phyloP scores from a whole-genome alignment of 1,140 invertebrate genomes.

The Brachionus asplanchnoidis region DNA sequence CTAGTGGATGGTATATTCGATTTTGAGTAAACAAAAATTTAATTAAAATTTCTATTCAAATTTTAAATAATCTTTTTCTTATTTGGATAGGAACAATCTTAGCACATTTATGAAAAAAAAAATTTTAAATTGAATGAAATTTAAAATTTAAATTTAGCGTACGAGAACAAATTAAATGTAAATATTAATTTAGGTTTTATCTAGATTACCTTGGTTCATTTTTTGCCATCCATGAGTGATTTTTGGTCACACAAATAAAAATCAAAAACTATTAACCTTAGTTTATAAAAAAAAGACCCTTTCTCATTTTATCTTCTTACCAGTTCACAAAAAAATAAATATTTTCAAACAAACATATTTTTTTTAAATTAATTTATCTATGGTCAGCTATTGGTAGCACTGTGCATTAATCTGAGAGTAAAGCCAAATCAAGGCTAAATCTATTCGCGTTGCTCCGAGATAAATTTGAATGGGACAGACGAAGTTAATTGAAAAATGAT shows the following conservation, averaged over 20 bases:
- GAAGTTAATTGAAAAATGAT: not conserved
- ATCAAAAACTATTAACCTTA: not conserved
- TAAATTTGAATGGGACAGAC: not conserved
- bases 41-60: not conserved
- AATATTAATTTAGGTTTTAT: not conserved
- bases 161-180: not conserved
- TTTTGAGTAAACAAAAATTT: slow-evolving; percentile 20
- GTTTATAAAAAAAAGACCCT: not conserved
- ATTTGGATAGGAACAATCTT: not conserved
- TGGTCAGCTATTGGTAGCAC: not conserved
- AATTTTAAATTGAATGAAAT: not conserved
- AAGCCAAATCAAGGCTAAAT: not conserved
- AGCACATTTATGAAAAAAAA: not conserved
- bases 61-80: not conserved
- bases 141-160: slow-evolving; percentile 24
- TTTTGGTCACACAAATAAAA: not conserved
- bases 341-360: not conserved
- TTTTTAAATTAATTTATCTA: not conserved
- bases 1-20: not conserved
- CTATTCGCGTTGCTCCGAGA: too few relatives aligned
- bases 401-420: not conserved
- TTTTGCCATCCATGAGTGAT: not conserved
- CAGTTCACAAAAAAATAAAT: not conserved
- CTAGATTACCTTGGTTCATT: not conserved
- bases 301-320: not conserved